Percentiles rank a stretch among this genome's conserved stretches.
phyloP scores from a whole-genome alignment of 1,140 invertebrate species.

The Pissodes strobi region DNA sequence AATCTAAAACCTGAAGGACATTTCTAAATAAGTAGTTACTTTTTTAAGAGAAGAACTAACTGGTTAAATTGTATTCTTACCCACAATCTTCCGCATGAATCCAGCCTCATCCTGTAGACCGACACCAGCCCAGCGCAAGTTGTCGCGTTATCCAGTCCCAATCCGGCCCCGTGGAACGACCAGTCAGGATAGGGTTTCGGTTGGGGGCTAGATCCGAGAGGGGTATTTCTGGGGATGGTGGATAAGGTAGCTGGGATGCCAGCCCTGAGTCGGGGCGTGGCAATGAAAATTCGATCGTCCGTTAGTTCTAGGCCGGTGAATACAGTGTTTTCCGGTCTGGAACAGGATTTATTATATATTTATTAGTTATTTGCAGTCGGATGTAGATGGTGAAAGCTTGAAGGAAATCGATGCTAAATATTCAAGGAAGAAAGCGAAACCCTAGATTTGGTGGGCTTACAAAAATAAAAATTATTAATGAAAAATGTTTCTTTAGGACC shows the following conservation, averaged over 20 bases:
- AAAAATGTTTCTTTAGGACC: too few species aligned
- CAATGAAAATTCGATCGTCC: conserved; percentile 72
- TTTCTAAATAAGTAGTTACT: too few species aligned
- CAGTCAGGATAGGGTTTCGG: conserved; percentile 78
- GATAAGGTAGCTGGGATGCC: conserved; percentile 75
- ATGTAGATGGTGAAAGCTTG: background rate
- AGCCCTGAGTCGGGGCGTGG: conserved; percentile 69
- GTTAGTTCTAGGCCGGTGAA: conserved; percentile 75
- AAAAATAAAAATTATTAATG: too few species aligned
- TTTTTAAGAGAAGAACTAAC: too few species aligned
- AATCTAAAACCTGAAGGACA: conserved; percentile 60
- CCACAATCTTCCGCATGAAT: conserved; percentile 79
- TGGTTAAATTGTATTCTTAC: too few species aligned
- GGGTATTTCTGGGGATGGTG: conserved; percentile 65
- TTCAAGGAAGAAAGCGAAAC: background rate
- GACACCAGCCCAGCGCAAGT: conserved; percentile 70
- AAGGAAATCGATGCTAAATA: background rate
- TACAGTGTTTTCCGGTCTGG: conserved; percentile 71
- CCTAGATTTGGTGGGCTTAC: background rate
- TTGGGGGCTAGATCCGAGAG: conserved; percentile 67
- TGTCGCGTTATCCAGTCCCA: conserved; percentile 66
- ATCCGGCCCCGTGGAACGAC: conserved; percentile 74
- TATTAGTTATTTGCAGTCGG: background rate
- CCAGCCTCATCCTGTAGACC: conserved; percentile 72
- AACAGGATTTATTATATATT: conserved; percentile 51